These are phyloP conservation scores for Pseudopipra pipra DNA, from an alignment of 2,113 vertebrate genomes.

Conservation along the genomic window DNA sequence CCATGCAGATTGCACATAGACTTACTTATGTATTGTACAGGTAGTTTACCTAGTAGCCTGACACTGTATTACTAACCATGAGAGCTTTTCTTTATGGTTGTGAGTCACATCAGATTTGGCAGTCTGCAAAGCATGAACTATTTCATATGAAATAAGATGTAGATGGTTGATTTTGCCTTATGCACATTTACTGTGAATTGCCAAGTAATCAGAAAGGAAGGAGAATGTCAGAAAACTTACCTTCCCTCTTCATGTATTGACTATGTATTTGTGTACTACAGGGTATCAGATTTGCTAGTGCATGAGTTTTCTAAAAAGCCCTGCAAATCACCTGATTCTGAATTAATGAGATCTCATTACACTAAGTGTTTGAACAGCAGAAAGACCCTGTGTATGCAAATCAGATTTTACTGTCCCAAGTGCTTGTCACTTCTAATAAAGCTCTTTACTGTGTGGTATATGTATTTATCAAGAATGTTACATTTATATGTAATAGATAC, in stretches of 20 bases:
- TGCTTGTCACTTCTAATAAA: conserved; percentile 12
- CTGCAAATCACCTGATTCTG: not conserved
- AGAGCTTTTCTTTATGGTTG: not conserved
- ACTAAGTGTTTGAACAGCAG: not conserved
- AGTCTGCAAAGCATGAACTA: not conserved
- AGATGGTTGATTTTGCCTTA: not conserved
- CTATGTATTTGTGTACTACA: not conserved
- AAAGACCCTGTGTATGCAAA: conserved; percentile 16
- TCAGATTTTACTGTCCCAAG: conserved; percentile 13
- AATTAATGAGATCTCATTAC: not conserved
- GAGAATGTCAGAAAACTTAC: not conserved
- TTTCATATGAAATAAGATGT: conserved; percentile 3
- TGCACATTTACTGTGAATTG: not conserved
- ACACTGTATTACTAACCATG: not conserved
- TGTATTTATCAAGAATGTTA: not conserved
- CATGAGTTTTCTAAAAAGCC: not conserved
- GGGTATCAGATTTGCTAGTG: not conserved
- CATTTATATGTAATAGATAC: not conserved
- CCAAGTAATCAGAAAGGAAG: not conserved
- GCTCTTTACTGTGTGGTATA: not conserved
- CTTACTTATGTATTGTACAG: not conserved
- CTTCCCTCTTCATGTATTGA: not conserved
- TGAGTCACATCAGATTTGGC: not conserved
- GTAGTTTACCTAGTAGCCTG: not conserved
- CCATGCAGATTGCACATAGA: not conserved